A percentile compares a stretch with the other conserved stretches of the same genome.
phyloP scores from a whole-genome alignment of 2,888 invertebrate species.

The Hemicrepidius hirtus region DNA sequence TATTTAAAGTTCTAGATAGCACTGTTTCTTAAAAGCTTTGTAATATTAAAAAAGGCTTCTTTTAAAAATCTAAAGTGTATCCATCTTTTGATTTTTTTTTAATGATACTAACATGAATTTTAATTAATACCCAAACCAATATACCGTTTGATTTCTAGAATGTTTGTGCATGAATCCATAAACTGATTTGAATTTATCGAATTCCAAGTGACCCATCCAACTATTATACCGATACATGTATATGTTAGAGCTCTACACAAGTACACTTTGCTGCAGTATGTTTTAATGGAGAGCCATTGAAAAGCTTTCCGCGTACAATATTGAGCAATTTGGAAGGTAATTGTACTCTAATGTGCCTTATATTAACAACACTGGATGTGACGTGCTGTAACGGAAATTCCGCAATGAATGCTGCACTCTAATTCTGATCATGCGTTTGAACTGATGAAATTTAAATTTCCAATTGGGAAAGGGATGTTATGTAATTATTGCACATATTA shows the following conservation, averaged over 20 bases:
- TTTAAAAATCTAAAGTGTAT: too few relatives aligned
- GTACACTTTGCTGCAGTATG: slow-evolving; percentile 17
- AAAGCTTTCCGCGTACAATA: slow-evolving; percentile 16
- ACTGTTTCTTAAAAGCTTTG: too few relatives aligned
- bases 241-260: not conserved
- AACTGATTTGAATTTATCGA: not conserved
- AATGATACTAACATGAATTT: too few relatives aligned
- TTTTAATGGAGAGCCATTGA: slow-evolving; percentile 39
- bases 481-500: too few relatives aligned
- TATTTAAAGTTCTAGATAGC: too few relatives aligned
- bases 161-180: not conserved
- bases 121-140: too few relatives aligned
- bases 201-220: not conserved
- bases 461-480: too few relatives aligned
- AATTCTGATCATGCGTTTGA: too few relatives aligned
- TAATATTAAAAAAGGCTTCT: too few relatives aligned
- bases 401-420: not conserved
- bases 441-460: too few relatives aligned
- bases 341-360: slow-evolving; percentile 16
- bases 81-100: too few relatives aligned
- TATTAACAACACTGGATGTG: slow-evolving; percentile 2
- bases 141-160: too few relatives aligned
- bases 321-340: slow-evolving; percentile 17
- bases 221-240: not conserved
- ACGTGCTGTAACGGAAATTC: slow-evolving; percentile 10